These are phyloP conservation scores for Drosophila kambysellisi DNA, from an alignment of 2,888 invertebrate genomes.

Conservation along the genomic window DNA sequence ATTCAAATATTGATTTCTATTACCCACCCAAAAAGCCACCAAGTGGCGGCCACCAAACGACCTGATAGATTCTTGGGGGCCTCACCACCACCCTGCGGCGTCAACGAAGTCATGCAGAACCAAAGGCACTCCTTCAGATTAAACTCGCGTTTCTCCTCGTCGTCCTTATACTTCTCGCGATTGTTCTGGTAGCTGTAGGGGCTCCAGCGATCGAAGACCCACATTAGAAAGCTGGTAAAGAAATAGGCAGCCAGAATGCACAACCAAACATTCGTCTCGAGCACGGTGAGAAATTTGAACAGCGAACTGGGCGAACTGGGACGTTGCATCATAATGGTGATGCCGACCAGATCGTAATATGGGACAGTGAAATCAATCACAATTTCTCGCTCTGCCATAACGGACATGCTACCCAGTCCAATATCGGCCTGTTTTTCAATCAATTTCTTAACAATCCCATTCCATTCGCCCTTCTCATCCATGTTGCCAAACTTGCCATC, in stretches of 20 bases:
- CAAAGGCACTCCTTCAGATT: conserved; percentile 98
- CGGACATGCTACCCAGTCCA: conserved; percentile 96
- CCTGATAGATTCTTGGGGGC: conserved; percentile 98
- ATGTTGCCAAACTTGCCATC: conserved; percentile 95
- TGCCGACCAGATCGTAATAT: conserved; percentile 98
- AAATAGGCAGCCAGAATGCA: conserved; percentile 98
- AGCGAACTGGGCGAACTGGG: conserved; percentile 95
- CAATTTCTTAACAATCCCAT: conserved; percentile 92
- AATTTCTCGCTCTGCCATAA: conserved; percentile 98
- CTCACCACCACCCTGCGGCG: conserved; percentile 97
- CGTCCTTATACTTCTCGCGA: conserved; percentile 95
- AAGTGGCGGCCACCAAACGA: conserved; percentile 97
- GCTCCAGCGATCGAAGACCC: conserved; percentile 98
- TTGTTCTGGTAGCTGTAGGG: conserved; percentile 99
- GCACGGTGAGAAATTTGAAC: conserved; percentile 97
- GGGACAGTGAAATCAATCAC: conserved; percentile 99
- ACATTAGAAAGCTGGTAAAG: conserved; percentile 97
- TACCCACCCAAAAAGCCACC: conserved; percentile 97
- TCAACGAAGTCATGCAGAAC: conserved; percentile 99
- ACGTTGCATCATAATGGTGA: conserved; percentile 97
- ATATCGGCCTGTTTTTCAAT: conserved; percentile 96
- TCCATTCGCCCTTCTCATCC: conserved; percentile 94
- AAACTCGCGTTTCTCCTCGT: conserved; percentile 97
- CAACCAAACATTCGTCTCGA: conserved; percentile 98
- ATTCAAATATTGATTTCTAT: background rate